Conservation (phyloP, 2,888 invertebrate species). For the Aphodius sticticus region DNA sequence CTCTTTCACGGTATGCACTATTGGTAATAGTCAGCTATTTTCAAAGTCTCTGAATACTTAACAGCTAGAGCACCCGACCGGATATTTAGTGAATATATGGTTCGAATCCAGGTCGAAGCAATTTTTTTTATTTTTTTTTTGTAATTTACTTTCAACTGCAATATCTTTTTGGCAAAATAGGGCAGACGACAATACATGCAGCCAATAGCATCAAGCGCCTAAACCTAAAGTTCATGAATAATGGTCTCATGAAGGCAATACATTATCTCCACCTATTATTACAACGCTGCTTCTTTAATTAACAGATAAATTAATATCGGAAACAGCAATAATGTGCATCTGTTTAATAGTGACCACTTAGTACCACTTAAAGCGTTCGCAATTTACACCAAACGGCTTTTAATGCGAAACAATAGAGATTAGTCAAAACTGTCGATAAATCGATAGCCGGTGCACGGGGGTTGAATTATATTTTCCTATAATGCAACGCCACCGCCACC, state of each 20-base stretch:
- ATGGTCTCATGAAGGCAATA: too few relatives aligned
- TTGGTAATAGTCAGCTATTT: too few relatives aligned
- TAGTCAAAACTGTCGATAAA: slow-evolving; percentile 27
- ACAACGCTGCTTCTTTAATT: slow-evolving; percentile 12
- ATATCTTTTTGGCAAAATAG: too few relatives aligned
- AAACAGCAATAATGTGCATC: slow-evolving; percentile 21
- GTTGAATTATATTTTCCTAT: slow-evolving; percentile 22
- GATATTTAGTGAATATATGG: too few relatives aligned
- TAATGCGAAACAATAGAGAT: slow-evolving; percentile 24
- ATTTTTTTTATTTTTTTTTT: too few relatives aligned
- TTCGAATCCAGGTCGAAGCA: too few relatives aligned
- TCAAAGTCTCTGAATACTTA: too few relatives aligned
- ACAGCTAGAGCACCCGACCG: too few relatives aligned
- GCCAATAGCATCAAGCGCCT: too few relatives aligned
- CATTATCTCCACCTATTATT: background rate
- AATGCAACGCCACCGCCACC: slow-evolving; percentile 13
- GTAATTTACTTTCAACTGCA: too few relatives aligned
- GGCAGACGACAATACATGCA: too few relatives aligned
- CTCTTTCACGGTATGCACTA: background rate
- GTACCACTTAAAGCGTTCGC: slow-evolving; percentile 19
- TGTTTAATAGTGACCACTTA: slow-evolving; percentile 25
- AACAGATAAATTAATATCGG: slow-evolving; percentile 20
- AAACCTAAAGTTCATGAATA: too few relatives aligned
- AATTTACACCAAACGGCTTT: slow-evolving; percentile 26
- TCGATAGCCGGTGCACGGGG: slow-evolving; percentile 18